Percentiles rank a stretch among this genome's conserved stretches.
Evolutionary conservation across 2,797 vertebrate genomes (phyloP).

Genomic region (Cyprinella venusta): DNA sequence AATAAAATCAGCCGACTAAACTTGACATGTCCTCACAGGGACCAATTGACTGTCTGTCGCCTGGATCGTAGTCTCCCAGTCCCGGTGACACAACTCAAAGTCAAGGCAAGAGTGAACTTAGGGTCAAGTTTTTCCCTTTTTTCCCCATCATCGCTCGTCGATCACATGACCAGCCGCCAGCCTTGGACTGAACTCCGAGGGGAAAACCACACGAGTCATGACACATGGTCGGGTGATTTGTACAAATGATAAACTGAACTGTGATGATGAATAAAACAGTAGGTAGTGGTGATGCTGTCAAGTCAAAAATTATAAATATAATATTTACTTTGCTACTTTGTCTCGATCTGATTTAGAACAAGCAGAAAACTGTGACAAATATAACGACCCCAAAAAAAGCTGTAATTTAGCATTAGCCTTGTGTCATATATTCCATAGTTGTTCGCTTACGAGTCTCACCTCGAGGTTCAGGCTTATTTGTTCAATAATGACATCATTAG

Average conservation of each 20-base stretch:
- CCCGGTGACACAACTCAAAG: conserved; percentile 15
- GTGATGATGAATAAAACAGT: conserved; percentile 7
- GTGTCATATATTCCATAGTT: too few relatives aligned
- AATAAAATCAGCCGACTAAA: background rate
- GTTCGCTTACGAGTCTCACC: too few relatives aligned
- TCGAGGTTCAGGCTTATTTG: too few relatives aligned
- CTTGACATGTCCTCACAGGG: background rate
- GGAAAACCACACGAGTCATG: background rate
- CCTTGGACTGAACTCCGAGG: conserved; percentile 64
- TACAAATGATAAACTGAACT: conserved; percentile 7
- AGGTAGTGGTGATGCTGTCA: too few relatives aligned
- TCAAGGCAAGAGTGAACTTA: background rate
- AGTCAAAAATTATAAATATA: too few relatives aligned
- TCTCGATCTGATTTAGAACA: too few relatives aligned
- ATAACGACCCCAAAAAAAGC: too few relatives aligned
- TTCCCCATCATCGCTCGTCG: conserved; percentile 67
- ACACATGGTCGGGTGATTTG: background rate
- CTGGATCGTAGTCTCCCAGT: background rate
- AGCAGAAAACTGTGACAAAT: too few relatives aligned
- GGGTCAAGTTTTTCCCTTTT: too few relatives aligned
- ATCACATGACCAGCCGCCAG: conserved; percentile 68
- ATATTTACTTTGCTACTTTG: too few relatives aligned
- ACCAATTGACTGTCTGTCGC: conserved; percentile 18
- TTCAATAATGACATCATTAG: too few relatives aligned
- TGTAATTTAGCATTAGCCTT: too few relatives aligned